These are phyloP conservation scores for Diglossa cyanea DNA, from an alignment of 2,797 vertebrate genomes.

Conservation along the genomic window DNA sequence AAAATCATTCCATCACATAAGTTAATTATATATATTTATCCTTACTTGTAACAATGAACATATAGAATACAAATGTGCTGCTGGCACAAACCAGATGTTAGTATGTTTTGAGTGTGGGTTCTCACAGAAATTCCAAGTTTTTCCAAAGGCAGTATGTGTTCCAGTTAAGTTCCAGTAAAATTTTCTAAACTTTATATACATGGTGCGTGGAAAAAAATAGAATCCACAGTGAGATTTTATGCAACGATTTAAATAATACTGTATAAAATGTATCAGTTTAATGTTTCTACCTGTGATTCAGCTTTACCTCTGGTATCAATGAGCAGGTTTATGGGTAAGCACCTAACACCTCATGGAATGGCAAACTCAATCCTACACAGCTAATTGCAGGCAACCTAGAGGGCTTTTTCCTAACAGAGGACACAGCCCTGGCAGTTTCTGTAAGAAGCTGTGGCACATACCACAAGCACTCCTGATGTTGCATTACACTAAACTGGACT, in stretches of 20 bases:
- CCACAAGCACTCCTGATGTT: not conserved
- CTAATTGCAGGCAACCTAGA: not conserved
- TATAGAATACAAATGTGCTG: not conserved
- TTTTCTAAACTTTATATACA: not conserved
- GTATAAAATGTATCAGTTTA: not conserved
- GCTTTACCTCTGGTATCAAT: not conserved
- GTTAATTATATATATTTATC: not conserved
- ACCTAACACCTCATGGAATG: not conserved
- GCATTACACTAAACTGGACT: not conserved
- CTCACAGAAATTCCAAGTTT: not conserved
- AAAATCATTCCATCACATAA: not conserved
- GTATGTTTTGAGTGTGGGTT: not conserved
- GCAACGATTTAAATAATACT: not conserved
- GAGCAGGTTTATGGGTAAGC: not conserved
- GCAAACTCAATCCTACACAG: not conserved
- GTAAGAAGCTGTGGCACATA: not conserved
- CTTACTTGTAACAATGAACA: not conserved
- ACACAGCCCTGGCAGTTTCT: not conserved
- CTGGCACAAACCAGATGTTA: not conserved
- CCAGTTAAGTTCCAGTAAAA: not conserved
- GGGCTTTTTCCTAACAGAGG: not conserved
- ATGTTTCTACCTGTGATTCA: not conserved
- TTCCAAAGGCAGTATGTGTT: not conserved
- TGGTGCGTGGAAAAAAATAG: not conserved
- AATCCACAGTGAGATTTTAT: not conserved